Percentiles rank a stretch among this genome's conserved stretches.
Evolutionary conservation across 2,113 vertebrate genomes (phyloP).

Genomic region (Lepus timidus): DNA sequence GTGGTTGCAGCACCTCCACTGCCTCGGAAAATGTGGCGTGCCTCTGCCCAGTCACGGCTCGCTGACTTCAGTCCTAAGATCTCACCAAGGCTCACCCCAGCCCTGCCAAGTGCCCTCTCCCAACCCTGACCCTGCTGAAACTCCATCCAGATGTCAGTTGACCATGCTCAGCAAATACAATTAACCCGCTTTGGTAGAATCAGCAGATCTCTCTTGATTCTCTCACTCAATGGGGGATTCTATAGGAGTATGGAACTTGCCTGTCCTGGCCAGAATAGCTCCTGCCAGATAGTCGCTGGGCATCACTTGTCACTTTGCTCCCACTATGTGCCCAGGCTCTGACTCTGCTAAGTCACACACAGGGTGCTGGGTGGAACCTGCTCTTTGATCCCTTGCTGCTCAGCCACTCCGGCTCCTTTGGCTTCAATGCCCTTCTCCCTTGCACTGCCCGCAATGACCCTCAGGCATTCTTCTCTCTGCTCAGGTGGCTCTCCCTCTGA

Average conservation of each 20-base stretch:
- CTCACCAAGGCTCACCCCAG: fast-evolving
- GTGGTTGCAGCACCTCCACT: background rate
- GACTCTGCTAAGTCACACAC: background rate
- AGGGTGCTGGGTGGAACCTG: background rate
- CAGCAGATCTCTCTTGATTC: background rate
- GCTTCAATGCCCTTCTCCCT: fast-evolving
- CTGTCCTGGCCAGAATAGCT: background rate
- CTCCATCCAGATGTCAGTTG: background rate
- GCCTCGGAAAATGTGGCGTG: background rate
- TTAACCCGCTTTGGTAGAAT: background rate
- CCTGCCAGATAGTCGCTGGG: background rate
- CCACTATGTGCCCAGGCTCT: fast-evolving
- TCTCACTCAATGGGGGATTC: background rate
- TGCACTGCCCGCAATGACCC: fast-evolving
- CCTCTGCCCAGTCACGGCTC: background rate
- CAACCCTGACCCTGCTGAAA: background rate
- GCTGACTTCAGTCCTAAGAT: background rate
- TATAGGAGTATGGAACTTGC: background rate
- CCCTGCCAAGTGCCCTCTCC: background rate
- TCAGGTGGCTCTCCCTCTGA: background rate
- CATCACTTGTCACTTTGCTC: background rate
- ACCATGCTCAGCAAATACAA: background rate
- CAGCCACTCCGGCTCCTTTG: background rate
- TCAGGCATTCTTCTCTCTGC: background rate
- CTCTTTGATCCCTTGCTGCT: background rate